Percentiles rank a stretch among this genome's conserved stretches.
Conservation (phyloP, 2,888 invertebrate genomes). For the Sclerodermus sp. region DNA sequence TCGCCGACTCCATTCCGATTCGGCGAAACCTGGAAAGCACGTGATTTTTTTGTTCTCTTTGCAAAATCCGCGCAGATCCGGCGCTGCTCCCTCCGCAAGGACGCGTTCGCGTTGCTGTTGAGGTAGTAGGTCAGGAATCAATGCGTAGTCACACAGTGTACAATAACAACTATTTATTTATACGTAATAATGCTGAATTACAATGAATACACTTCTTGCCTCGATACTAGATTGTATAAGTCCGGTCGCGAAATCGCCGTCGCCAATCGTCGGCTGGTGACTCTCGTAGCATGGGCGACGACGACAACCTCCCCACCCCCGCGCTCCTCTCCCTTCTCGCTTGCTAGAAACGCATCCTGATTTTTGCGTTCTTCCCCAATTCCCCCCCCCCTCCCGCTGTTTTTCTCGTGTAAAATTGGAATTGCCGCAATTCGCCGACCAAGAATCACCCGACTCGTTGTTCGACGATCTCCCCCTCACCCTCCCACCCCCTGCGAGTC, state of each 20-base stretch:
- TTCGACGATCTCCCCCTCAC: background rate
- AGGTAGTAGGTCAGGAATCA: no score
- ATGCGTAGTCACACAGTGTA: slow-evolving; percentile 25
- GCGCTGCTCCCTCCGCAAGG: no score
- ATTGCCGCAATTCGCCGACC: background rate
- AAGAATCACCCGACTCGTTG: no score
- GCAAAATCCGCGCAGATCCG: no score
- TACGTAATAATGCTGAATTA: slow-evolving; percentile 59
- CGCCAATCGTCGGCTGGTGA: slow-evolving; percentile 18
- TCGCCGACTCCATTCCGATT: no score
- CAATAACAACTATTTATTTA: slow-evolving; percentile 59
- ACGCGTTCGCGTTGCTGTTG: no score
- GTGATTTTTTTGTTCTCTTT: no score
- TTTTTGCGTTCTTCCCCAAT: no score
- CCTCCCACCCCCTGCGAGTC: no score
- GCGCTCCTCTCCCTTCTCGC: slow-evolving; percentile 10
- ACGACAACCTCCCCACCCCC: slow-evolving; percentile 14
- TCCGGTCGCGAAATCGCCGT: slow-evolving; percentile 36
- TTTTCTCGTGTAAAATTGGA: no score
- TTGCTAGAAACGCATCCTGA: background rate
- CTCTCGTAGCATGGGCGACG: background rate
- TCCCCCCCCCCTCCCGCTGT: no score
- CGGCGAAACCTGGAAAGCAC: no score
- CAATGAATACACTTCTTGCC: slow-evolving; percentile 56
- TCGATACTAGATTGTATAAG: slow-evolving; percentile 54